Percentiles rank a stretch among this genome's conserved stretches.
phyloP scores from a whole-genome alignment of 2,797 vertebrate species.

The Apodemus agrarius region DNA sequence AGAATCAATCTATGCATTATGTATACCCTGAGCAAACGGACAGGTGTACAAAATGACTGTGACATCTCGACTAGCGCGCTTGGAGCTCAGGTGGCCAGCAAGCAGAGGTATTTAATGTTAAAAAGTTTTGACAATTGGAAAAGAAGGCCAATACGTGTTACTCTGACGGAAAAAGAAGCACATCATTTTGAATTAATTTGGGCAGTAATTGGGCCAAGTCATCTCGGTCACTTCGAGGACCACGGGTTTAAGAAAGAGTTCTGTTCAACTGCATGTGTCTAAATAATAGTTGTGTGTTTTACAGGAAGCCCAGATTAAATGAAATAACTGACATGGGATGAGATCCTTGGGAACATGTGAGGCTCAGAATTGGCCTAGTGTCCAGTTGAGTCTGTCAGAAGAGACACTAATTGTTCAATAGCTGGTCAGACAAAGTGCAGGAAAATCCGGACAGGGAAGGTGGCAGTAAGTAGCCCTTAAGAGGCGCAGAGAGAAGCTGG shows the following conservation, averaged over 20 bases:
- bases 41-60: background rate
- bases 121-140: conserved; percentile 4
- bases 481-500: background rate
- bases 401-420: background rate
- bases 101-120: background rate
- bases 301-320: conserved; percentile 12
- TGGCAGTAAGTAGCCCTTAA: background rate
- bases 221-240: conserved; percentile 37
- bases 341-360: background rate
- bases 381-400: background rate
- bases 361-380: background rate
- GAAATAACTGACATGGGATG: background rate
- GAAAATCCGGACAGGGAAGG: background rate
- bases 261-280: conserved; percentile 22
- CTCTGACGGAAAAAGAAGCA: background rate
- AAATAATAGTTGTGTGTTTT: background rate
- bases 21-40: background rate
- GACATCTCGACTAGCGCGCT: background rate
- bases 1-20: background rate
- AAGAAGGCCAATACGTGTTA: background rate
- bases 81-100: conserved; percentile 27
- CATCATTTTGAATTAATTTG: background rate
- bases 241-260: conserved; percentile 10
- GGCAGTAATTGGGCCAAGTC: background rate
- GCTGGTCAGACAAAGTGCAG: background rate